Conservation (phyloP, 2,113 vertebrate species). For the Henicopernis longicauda region DNA sequence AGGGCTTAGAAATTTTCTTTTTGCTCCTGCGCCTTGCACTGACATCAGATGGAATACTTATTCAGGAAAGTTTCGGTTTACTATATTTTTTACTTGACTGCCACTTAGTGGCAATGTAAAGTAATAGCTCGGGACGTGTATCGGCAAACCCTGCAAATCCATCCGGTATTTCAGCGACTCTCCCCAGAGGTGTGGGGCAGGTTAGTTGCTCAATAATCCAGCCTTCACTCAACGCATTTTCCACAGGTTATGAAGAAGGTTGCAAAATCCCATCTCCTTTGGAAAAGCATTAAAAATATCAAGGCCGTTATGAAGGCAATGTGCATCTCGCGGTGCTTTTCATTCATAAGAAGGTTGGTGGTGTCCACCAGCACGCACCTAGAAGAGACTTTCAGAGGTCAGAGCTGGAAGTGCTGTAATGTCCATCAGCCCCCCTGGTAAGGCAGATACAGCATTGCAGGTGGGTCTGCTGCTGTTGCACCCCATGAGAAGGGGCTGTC, state of each 20-base stretch:
- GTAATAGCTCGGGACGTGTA: background rate
- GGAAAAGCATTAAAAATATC: background rate
- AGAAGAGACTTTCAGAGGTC: background rate
- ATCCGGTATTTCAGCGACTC: background rate
- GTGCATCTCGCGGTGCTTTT: rapidly evolving
- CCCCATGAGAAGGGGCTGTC: background rate
- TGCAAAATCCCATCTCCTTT: background rate
- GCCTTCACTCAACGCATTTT: background rate
- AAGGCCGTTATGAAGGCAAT: background rate
- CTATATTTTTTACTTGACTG: constrained; percentile 74
- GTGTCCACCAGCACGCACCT: background rate
- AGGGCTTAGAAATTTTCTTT: background rate
- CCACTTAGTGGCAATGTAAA: constrained; percentile 67
- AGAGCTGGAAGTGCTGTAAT: background rate
- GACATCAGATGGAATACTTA: background rate
- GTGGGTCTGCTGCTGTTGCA: background rate
- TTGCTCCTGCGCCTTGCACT: background rate
- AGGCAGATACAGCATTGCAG: rapidly evolving
- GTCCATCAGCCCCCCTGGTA: background rate
- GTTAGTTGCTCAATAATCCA: background rate
- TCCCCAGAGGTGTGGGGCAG: background rate
- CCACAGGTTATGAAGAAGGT: background rate
- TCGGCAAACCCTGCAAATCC: background rate
- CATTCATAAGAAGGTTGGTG: background rate
- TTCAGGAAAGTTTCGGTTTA: background rate